phyloP scores from a whole-genome alignment of 2,888 invertebrate species.

The Ditylenchus weischeri region DNA sequence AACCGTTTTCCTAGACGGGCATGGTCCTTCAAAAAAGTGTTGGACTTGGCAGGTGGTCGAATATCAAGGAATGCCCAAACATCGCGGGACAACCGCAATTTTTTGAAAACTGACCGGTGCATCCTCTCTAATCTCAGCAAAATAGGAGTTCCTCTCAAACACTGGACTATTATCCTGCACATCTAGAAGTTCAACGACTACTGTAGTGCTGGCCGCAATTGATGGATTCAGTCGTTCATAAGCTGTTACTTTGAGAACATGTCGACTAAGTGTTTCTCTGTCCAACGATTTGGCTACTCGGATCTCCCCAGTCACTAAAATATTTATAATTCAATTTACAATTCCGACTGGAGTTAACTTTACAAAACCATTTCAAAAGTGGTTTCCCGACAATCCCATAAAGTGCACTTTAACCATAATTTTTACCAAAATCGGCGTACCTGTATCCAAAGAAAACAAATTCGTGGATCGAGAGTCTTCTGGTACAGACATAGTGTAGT shows the following conservation, averaged over 20 bases:
- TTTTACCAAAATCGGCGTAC: conserved; percentile 9
- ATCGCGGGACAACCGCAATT: too few species aligned
- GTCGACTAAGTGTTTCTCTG: conserved; percentile 50
- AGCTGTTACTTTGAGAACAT: conserved; percentile 55
- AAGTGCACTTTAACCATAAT: background rate
- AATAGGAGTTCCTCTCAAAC: conserved; percentile 86
- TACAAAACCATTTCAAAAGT: too few species aligned
- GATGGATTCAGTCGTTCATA: conserved; percentile 54
- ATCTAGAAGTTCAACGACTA: conserved; percentile 79
- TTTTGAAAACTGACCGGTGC: conserved; percentile 58
- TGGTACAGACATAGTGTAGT: conserved; percentile 55
- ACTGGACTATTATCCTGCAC: conserved; percentile 82
- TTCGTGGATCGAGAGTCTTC: conserved; percentile 45
- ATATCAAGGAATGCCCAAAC: too few species aligned
- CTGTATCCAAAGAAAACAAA: conserved; percentile 34
- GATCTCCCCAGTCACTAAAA: conserved; percentile 48
- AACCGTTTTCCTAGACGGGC: too few species aligned
- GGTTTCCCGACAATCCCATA: too few species aligned
- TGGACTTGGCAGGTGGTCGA: too few species aligned
- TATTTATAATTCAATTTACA: background rate
- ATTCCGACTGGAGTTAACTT: too few species aligned
- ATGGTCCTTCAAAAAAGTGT: too few species aligned
- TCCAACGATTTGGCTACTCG: conserved; percentile 52
- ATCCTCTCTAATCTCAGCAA: conserved; percentile 81
- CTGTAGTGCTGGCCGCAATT: conserved; percentile 46